phyloP scores from a whole-genome alignment of 1,140 invertebrate species.

The Coenobita brevimanus region DNA sequence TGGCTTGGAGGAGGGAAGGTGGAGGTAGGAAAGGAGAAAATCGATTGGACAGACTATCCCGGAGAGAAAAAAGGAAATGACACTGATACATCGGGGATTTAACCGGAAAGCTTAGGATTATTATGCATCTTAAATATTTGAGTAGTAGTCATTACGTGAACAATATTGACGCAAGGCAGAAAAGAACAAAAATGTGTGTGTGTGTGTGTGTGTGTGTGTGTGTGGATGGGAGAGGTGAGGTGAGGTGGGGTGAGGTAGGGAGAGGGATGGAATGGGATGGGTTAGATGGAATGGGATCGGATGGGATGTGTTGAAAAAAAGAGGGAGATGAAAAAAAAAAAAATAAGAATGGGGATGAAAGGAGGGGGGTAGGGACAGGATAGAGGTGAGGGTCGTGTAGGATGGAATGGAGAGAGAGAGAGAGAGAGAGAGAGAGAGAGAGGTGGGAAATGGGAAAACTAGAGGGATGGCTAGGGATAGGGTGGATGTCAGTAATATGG shows the following conservation, averaged over 20 bases:
- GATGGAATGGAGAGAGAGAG: too few relatives aligned
- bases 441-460: too few relatives aligned
- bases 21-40: not conserved
- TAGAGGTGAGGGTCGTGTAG: not conserved
- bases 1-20: not conserved
- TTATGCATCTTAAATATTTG: too few relatives aligned
- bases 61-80: not conserved
- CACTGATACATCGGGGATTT: not conserved
- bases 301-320: not conserved
- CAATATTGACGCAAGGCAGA: not conserved
- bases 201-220: not conserved
- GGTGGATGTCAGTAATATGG: not conserved
- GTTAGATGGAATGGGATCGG: not conserved
- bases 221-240: not conserved
- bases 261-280: not conserved
- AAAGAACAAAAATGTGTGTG: not conserved
- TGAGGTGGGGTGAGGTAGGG: not conserved
- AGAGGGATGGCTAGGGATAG: too few relatives aligned
- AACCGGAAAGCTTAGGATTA: too few relatives aligned
- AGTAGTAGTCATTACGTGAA: too few relatives aligned
- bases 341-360: too few relatives aligned
- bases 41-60: too few relatives aligned
- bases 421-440: too few relatives aligned
- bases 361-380: not conserved
- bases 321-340: too few relatives aligned